Conservation (phyloP, 2,113 vertebrate species). For the Meleagris gallopavo region DNA sequence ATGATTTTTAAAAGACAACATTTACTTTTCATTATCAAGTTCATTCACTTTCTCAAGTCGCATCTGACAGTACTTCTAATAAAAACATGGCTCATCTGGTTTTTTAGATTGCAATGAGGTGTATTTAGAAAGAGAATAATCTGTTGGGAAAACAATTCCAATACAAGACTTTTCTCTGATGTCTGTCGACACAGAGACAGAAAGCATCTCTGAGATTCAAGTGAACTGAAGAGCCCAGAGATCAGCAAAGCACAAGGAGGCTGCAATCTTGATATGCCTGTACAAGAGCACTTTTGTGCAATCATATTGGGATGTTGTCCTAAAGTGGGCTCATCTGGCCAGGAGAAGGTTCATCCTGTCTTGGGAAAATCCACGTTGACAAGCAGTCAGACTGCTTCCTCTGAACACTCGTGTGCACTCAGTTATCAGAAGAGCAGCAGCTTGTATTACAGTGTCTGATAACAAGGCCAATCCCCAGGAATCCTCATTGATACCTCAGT, state of each 20-base stretch:
- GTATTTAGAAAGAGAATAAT: not conserved
- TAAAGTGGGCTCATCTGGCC: not conserved
- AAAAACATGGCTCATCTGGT: not conserved
- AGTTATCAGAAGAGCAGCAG: not conserved
- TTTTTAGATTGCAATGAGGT: not conserved
- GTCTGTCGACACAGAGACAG: not conserved
- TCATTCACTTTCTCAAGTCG: not conserved
- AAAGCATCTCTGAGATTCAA: not conserved
- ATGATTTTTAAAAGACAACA: not conserved
- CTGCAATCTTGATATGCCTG: not conserved
- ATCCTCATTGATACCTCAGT: not conserved
- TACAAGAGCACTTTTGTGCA: not conserved
- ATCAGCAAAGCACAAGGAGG: not conserved
- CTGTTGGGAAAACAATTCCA: not conserved
- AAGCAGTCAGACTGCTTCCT: not conserved
- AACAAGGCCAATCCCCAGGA: not conserved
- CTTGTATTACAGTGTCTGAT: not conserved
- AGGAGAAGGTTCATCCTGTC: not conserved
- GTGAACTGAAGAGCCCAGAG: not conserved
- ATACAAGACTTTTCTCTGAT: not conserved
- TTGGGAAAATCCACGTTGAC: not conserved
- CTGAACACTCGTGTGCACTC: not conserved
- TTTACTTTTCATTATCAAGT: not conserved
- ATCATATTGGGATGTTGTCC: not conserved
- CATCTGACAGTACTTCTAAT: not conserved